phyloP scores from a whole-genome alignment of 2,113 vertebrate species.

The Chaetorhynchus papuensis region DNA sequence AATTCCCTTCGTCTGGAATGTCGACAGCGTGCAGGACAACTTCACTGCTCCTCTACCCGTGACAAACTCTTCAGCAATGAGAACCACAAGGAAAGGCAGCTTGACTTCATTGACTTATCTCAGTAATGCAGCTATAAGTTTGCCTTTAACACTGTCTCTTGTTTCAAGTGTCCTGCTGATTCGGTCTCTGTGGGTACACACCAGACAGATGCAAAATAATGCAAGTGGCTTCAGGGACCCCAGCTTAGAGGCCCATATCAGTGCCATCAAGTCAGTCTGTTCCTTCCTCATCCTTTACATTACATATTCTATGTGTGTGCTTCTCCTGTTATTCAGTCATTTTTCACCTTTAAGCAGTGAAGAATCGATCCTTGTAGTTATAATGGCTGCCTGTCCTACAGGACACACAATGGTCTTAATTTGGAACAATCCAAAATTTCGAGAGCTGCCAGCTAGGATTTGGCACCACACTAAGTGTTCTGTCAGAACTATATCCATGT shows the following conservation, averaged over 20 bases:
- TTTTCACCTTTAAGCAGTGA: background rate
- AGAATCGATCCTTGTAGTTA: background rate
- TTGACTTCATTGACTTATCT: background rate
- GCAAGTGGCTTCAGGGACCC: background rate
- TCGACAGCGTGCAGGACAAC: accelerated
- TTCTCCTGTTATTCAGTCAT: background rate
- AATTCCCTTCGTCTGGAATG: background rate
- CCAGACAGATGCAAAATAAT: background rate
- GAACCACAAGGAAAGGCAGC: background rate
- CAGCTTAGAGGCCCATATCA: background rate
- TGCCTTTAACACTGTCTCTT: background rate
- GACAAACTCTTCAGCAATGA: background rate
- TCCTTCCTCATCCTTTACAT: background rate
- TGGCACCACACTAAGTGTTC: background rate
- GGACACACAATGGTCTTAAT: background rate
- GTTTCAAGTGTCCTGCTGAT: slow-evolving; percentile 1
- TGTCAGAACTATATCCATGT: background rate
- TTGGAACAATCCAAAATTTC: slow-evolving; percentile 2
- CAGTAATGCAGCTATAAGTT: background rate
- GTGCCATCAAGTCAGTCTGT: background rate
- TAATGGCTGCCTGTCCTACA: background rate
- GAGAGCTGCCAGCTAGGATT: background rate
- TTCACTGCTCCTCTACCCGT: background rate
- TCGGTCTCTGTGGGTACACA: background rate
- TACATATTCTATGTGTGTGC: background rate